Conservation (phyloP, 2,797 vertebrate species). For the Xenops minutus region DNA sequence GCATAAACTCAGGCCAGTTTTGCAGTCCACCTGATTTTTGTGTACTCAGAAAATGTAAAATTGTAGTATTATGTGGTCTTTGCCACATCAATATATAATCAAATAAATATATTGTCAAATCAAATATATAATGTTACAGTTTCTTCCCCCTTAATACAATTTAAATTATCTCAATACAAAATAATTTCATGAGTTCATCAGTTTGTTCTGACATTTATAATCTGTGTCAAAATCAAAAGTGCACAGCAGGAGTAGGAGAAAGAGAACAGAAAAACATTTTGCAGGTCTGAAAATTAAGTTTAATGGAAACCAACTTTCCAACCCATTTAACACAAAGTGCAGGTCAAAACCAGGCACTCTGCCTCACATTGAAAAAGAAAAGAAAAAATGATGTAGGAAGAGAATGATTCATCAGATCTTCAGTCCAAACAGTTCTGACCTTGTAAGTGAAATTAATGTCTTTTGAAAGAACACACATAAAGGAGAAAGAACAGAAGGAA, state of each 20-base stretch:
- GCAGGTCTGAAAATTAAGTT: slow-evolving; percentile 21
- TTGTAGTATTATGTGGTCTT: neutral
- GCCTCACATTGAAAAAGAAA: neutral
- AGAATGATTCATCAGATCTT: neutral
- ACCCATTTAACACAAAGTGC: slow-evolving; percentile 43
- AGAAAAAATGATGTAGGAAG: neutral
- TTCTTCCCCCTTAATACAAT: neutral
- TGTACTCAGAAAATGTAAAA: neutral
- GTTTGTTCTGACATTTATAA: neutral
- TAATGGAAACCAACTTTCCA: slow-evolving; percentile 45
- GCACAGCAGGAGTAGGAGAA: neutral
- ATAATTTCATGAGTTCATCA: neutral
- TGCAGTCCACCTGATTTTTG: neutral
- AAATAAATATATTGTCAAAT: neutral
- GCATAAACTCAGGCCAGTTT: neutral
- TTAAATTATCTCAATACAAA: neutral
- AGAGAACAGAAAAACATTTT: neutral
- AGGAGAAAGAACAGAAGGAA: neutral
- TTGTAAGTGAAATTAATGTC: neutral
- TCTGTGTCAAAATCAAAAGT: slow-evolving; percentile 43
- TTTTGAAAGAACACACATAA: neutral
- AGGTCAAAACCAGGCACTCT: slow-evolving; percentile 20
- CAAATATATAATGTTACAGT: neutral
- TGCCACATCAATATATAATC: neutral
- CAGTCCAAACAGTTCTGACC: neutral